Evolutionary conservation across 2,888 invertebrate species (phyloP).

Genomic region (Patella caerulea): DNA sequence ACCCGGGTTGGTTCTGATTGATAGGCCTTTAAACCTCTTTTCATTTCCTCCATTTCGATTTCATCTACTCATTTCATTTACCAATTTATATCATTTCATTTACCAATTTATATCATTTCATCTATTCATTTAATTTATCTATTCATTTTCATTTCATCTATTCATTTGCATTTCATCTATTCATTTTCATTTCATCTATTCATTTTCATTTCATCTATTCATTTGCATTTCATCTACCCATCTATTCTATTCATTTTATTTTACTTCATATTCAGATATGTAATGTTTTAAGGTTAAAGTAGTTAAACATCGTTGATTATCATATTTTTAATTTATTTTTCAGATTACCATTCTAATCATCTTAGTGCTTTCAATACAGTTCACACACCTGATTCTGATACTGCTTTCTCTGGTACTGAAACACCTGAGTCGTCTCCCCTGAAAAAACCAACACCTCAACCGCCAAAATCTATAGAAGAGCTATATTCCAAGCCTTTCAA

Average conservation of each 20-base stretch:
- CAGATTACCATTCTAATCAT: conserved; percentile 1
- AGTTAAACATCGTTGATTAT: too few relatives aligned
- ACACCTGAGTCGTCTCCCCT: background rate
- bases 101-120: background rate
- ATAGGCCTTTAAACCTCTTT: too few relatives aligned
- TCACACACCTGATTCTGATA: background rate
- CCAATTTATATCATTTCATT: background rate
- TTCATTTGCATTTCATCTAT: background rate
- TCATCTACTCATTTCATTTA: background rate
- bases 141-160: background rate
- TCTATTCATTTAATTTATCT: background rate
- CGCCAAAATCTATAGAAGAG: background rate
- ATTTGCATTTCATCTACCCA: background rate
- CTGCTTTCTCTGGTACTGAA: conserved; percentile 6
- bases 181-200: background rate
- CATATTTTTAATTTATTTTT: background rate
- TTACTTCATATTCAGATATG: background rate
- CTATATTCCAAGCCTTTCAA: background rate
- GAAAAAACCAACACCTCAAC: background rate
- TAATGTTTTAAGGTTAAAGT: too few relatives aligned
- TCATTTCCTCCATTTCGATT: background rate
- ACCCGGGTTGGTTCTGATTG: too few relatives aligned
- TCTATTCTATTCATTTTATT: background rate
- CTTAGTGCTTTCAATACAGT: conserved; percentile 2
- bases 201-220: background rate